These are phyloP conservation scores for Thereva unica DNA, from an alignment of 2,888 invertebrate species.

Conservation along the genomic window DNA sequence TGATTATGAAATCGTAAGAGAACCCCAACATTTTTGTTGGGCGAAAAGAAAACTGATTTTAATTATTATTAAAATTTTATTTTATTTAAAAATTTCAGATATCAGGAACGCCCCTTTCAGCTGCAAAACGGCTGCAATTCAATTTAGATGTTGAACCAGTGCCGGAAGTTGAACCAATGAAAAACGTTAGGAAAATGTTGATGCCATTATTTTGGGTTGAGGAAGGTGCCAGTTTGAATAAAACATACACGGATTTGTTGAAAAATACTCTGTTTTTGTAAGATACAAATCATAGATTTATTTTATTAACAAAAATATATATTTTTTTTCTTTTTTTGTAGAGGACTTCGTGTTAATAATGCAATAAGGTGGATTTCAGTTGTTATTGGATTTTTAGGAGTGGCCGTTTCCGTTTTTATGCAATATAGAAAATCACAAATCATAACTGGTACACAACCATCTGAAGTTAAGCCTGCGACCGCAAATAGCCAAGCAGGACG, in stretches of 20 bases:
- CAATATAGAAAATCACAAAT: constrained; percentile 4
- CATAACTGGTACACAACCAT: not conserved
- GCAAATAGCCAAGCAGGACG: not conserved
- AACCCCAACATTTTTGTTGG: not conserved
- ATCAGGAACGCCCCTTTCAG: constrained; percentile 72
- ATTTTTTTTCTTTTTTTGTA: not conserved
- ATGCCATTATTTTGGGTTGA: constrained; percentile 80
- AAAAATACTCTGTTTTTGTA: constrained; percentile 59
- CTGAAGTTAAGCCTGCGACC: constrained; percentile 1
- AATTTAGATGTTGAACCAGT: constrained; percentile 67
- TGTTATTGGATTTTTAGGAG: constrained; percentile 50
- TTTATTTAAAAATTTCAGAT: constrained; percentile 45
- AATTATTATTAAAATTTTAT: not conserved
- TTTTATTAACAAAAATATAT: not conserved
- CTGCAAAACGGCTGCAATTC: constrained; percentile 75
- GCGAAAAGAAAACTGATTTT: too few species aligned
- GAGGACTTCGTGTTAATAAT: constrained; percentile 47
- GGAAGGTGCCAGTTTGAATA: constrained; percentile 69
- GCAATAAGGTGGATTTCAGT: constrained; percentile 54
- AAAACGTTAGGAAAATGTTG: constrained; percentile 66
- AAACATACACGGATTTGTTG: constrained; percentile 68
- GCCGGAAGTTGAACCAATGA: constrained; percentile 69
- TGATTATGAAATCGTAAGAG: constrained; percentile 74
- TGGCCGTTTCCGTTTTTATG: constrained; percentile 1
- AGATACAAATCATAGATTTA: constrained; percentile 41